A percentile compares a stretch with the other conserved stretches of the same genome.
phyloP scores from a whole-genome alignment of 2,888 invertebrate species.

The Ypsolopha scabrella region DNA sequence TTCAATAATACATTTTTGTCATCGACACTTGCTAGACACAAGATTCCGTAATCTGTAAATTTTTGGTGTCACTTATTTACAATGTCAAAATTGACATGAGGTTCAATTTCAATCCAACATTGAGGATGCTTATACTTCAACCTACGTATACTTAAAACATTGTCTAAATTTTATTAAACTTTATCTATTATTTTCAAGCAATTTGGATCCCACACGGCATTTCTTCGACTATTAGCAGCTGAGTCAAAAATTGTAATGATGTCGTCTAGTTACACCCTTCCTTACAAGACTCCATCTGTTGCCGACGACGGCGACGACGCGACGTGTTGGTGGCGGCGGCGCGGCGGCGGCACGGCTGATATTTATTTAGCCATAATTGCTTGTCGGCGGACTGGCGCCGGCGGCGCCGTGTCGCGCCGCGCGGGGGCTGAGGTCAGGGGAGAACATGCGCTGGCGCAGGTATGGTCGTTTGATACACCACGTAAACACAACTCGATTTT shows the following conservation, averaged over 20 bases:
- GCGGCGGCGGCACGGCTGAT: constrained; percentile 58
- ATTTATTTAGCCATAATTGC: constrained; percentile 70
- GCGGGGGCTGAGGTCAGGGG: constrained; percentile 17
- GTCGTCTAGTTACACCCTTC: constrained; percentile 49
- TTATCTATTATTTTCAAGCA: constrained; percentile 40
- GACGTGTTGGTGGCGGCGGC: constrained; percentile 50
- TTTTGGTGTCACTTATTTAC: too few species aligned
- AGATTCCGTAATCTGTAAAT: too few species aligned
- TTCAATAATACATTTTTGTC: too few species aligned
- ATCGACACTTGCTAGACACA: too few species aligned
- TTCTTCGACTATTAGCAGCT: constrained; percentile 30
- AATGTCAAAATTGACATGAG: too few species aligned
- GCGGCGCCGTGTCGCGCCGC: constrained; percentile 55
- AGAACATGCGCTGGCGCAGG: constrained; percentile 41
- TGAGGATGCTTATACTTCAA: constrained; percentile 26
- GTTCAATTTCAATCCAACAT: constrained; percentile 11
- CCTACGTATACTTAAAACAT: constrained; percentile 34
- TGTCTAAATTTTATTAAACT: constrained; percentile 28
- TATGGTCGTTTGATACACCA: constrained; percentile 47
- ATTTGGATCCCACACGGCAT: constrained; percentile 40
- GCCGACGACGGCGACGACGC: too few species aligned
- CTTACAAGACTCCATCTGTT: constrained; percentile 51
- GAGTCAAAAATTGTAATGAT: constrained; percentile 30
- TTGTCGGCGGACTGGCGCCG: constrained; percentile 66
- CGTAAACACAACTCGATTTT: constrained; percentile 59